Evolutionary conservation across 2,888 invertebrate species (phyloP).

Genomic region (Aleiodes alternator): DNA sequence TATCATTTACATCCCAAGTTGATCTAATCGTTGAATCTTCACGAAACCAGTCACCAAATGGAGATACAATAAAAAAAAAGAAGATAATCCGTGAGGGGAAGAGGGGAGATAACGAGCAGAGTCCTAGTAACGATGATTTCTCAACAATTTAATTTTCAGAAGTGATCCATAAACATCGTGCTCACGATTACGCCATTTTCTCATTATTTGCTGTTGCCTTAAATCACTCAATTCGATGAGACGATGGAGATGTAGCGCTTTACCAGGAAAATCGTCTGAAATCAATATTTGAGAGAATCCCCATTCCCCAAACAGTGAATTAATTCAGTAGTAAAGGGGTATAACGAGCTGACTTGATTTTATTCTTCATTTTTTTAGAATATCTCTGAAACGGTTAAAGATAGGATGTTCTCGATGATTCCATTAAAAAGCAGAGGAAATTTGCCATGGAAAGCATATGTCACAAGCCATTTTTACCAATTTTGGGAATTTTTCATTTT

Average conservation of each 20-base stretch:
- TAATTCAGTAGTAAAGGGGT: too few species aligned
- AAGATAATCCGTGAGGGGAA: too few species aligned
- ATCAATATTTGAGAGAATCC: slow-evolving; percentile 58
- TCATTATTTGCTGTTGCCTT: slow-evolving; percentile 69
- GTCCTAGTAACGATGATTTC: slow-evolving; percentile 45
- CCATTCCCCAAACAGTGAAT: not conserved
- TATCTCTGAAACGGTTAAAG: too few species aligned
- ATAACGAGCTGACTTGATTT: not conserved
- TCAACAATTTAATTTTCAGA: slow-evolving; percentile 52
- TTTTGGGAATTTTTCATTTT: too few species aligned
- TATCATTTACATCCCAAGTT: slow-evolving; percentile 18
- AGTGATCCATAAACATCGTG: slow-evolving; percentile 56
- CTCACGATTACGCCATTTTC: slow-evolving; percentile 71
- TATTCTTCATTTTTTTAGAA: not conserved
- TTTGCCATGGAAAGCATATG: too few species aligned
- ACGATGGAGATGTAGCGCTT: slow-evolving; percentile 68
- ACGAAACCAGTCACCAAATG: not conserved
- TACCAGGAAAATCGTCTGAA: slow-evolving; percentile 70
- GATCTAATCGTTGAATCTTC: not conserved
- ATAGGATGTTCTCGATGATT: too few species aligned
- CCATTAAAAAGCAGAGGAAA: too few species aligned
- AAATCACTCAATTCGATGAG: slow-evolving; percentile 71
- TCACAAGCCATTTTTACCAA: too few species aligned
- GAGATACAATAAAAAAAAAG: not conserved
- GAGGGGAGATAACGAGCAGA: not conserved